Base-by-base conservation (phyloP, 1,140 invertebrate genomes). In the Watersipora subatra region DNA sequence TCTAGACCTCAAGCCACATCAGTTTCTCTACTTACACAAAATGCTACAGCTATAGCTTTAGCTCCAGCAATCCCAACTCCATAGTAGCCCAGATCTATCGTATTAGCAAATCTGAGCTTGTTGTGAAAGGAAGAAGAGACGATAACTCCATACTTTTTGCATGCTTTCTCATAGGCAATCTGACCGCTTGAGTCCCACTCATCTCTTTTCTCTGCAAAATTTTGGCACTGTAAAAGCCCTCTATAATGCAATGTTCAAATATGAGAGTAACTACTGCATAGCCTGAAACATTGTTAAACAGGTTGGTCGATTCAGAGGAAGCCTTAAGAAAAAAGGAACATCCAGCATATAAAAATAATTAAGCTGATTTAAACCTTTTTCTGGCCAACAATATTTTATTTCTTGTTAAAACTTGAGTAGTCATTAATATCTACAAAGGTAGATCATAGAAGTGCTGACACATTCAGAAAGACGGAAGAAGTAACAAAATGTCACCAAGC, bases 21-120 rank as follows among this genome's bases (percentile, higher is more conserved):
- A n/a, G n/a, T n/a, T n/a, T n/a, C n/a, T n/a, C n/a, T 22, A 70
- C 72, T 71, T 63, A 76, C 75, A 58, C 74, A 70, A 1, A 76
- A 66, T 7, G 75, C 72, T 61, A 76, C 72, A 24, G 73, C 69
- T 1, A 75, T 66, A 3, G 75, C 73, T 69, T 74, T 74, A 1
- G 73, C 67, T n/a, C 73, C 70, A 24, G 68, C 69, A 19, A 70
- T 65, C 20, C 73, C 74, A 3, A 75, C 65, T 1, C 74, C 74
- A 59, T 76, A 76, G 61, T 72, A 68, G 28, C 69, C 67, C 7
- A 75, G 64, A 59, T 76, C 71, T 12, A 76, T 69, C 12, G 57
- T 59, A 26, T 66, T 67, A 0, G 70, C 69, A 20, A 67, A 56
- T 15, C 64, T 67, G 25, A 76, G 70, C 20, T 71, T 73, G 2